Evolutionary conservation across 1,140 invertebrate species (phyloP), one percentile per base, ranked within the genome.

Genomic region (Myzus persicae): DNA sequence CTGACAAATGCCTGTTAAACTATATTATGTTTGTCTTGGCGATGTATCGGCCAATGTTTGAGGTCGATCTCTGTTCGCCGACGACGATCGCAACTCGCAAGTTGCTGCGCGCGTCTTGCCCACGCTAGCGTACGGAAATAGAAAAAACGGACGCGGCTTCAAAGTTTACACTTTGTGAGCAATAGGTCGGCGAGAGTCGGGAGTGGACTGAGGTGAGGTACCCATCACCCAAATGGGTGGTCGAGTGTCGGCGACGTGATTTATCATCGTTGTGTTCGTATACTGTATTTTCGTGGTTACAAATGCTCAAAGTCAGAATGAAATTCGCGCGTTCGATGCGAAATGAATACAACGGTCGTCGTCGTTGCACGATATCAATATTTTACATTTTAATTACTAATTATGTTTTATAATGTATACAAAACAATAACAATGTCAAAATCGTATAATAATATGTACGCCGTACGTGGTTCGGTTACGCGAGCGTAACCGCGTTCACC

Each of bases 361-460:
- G 31, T 18, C 4, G n/a, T n/a, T n/a, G 59, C 31, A 18, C 59
- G 31, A 18, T 76, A n/a, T 76, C 31, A n/a, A 76, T 76, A 76
- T n/a, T 76, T 76, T 76, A 18, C 31, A 76, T n/a, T 76, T 76
- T 18, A 76, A 76, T 76, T n/a, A 76, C 31, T 76, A 76, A 76
- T 76, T 76, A 76, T n/a, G 6, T 76, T 76, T 76, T 76, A 76
- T n/a, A 76, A 76, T 76, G n/a, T n/a, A 67, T n/a, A 76, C 59
- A 76, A 31, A 76, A 76, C 59, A 76, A 8, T 36, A 20, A 76
- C 59, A 76, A 76, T 76, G 59, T 76, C 59, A 76, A 76, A 76
- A 76, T n/a, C 59, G 59, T 76, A 76, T 76, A 76, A 76, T 76
- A 76, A 76, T 76, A n/a, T n/a, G 59, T n/a, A 76, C n/a, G 14